These are phyloP conservation scores for Zeuzera pyrina DNA, from an alignment of 2,888 invertebrate species.

Conservation along the genomic window DNA sequence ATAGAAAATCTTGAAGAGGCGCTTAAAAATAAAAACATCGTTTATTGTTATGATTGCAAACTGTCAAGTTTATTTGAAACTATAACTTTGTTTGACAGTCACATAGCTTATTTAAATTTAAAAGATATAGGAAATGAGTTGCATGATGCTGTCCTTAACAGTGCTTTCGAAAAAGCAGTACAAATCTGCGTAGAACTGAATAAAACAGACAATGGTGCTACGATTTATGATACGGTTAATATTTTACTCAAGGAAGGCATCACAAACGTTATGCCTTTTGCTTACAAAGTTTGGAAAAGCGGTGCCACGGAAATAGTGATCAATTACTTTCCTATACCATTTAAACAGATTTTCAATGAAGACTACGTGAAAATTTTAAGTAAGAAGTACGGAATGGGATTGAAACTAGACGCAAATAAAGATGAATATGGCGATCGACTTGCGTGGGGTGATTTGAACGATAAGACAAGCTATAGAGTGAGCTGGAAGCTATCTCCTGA, in stretches of 20 bases:
- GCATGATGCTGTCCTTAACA: slow-evolving; percentile 15
- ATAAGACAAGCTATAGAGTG: slow-evolving; percentile 17
- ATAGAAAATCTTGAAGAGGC: slow-evolving; percentile 22
- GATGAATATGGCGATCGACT: slow-evolving; percentile 16
- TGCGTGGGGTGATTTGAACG: slow-evolving; percentile 21
- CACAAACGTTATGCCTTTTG: slow-evolving; percentile 19
- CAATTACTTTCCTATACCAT: slow-evolving; percentile 21
- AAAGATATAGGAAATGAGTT: slow-evolving; percentile 18
- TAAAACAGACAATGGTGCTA: slow-evolving; percentile 8
- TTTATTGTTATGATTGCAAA: slow-evolving; percentile 21
- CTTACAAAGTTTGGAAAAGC: slow-evolving; percentile 24
- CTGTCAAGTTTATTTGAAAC: slow-evolving; percentile 13
- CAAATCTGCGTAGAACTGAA: slow-evolving; percentile 18
- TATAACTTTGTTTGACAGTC: slow-evolving; percentile 22
- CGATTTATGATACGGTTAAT: slow-evolving; percentile 16
- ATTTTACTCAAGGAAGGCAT: slow-evolving; percentile 18
- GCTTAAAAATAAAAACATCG: slow-evolving; percentile 18
- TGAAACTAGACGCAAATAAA: slow-evolving; percentile 19
- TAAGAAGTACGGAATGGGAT: slow-evolving; percentile 17
- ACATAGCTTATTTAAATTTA: slow-evolving; percentile 24
- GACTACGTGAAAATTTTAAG: slow-evolving; percentile 22
- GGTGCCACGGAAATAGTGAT: slow-evolving; percentile 16
- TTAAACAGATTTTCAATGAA: slow-evolving; percentile 20
- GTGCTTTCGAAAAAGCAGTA: slow-evolving; percentile 21
- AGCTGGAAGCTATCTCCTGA: slow-evolving; percentile 26